These are phyloP conservation scores for Distichodus sexfasciatus DNA, from an alignment of 2,797 vertebrate species.

Conservation along the genomic window DNA sequence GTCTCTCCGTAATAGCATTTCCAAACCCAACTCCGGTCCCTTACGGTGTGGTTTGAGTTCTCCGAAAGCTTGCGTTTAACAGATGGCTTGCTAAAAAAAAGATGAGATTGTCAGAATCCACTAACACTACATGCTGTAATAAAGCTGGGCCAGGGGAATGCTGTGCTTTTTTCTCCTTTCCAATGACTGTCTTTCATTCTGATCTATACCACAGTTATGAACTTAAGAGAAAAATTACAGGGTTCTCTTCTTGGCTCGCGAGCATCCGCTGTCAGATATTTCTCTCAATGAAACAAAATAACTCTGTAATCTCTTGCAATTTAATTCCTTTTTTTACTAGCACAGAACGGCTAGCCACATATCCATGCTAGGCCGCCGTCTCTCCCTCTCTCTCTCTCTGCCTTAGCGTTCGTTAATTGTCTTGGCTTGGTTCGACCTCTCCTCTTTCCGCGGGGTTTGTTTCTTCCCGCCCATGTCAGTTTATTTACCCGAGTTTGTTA, in stretches of 20 bases:
- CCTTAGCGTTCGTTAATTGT: constrained; percentile 51
- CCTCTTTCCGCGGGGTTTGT: constrained; percentile 32
- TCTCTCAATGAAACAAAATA: constrained; percentile 64
- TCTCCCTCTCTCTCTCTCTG: constrained; percentile 20
- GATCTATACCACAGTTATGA: constrained; percentile 69
- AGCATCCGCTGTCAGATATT: constrained; percentile 66
- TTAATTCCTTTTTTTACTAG: constrained; percentile 44
- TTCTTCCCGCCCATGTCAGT: constrained; percentile 42
- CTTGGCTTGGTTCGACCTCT: constrained; percentile 49
- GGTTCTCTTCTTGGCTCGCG: constrained; percentile 54
- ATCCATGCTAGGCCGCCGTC: constrained; percentile 53
- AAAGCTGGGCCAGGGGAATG: constrained; percentile 50
- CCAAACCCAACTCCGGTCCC: constrained; percentile 24
- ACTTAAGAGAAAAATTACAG: constrained; percentile 65
- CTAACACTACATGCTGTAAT: constrained; percentile 47
- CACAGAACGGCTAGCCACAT: constrained; percentile 46
- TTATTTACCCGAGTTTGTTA: constrained; percentile 48
- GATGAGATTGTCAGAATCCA: constrained; percentile 54
- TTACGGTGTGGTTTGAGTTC: constrained; percentile 21
- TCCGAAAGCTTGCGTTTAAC: constrained; percentile 56
- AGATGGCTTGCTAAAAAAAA: constrained; percentile 56
- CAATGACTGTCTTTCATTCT: constrained; percentile 62
- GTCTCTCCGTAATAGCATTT: constrained; percentile 15
- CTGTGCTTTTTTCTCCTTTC: constrained; percentile 49
- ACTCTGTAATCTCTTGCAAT: constrained; percentile 62